Evolutionary conservation across 2,888 invertebrate genomes (phyloP), one percentile per base, ranked within the genome.

Genomic region (Drosophila sordidula): DNA sequence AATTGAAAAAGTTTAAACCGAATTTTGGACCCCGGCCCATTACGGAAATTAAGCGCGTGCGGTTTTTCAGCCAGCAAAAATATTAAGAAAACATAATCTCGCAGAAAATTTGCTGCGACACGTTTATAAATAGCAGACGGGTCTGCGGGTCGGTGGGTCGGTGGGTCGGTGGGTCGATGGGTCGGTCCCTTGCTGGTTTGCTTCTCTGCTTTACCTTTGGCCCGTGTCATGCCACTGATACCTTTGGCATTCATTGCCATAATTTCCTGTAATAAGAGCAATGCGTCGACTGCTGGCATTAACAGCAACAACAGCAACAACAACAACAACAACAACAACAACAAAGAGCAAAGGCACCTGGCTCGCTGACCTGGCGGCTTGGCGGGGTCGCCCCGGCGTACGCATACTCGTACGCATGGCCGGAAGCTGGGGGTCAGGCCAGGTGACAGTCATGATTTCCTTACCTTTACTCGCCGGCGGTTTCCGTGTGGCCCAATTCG

Each of bases 401-500:
- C 47, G 58, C 58, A 38, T 52, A 49, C 36, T 62, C 54, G 61
- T 66, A 77, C 78, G 76, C 70, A 70, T 49, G 57, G 70, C 66
- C 76, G 78, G 78, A 77, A 57, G 65, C 51, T 8, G 22, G 55
- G 49, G 61, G 58, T 62, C 77, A 61, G 63, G 74, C 44, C 71
- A 68, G 75, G 78, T 86, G 84, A 88, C 83, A 85, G 80, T 85
- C 86, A 83, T 88, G 84, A 83, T 88, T 86, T 85, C 88, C 84
- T 97, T 97, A 88, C 95, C 96, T 94, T 97, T 97, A 55, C 96
- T 96, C 84, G 97, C 96, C 47, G 98, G 98, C 50, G 99, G 99
- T 95, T 99, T 99, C 91, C 99, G 94, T 51, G 99, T 99, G 55
- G 99, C 99, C 99, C 99, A 99, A 94, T 99, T 99, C 90, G 99